Conservation (phyloP, 2,797 vertebrate species). For the Lacerta bilineata region DNA sequence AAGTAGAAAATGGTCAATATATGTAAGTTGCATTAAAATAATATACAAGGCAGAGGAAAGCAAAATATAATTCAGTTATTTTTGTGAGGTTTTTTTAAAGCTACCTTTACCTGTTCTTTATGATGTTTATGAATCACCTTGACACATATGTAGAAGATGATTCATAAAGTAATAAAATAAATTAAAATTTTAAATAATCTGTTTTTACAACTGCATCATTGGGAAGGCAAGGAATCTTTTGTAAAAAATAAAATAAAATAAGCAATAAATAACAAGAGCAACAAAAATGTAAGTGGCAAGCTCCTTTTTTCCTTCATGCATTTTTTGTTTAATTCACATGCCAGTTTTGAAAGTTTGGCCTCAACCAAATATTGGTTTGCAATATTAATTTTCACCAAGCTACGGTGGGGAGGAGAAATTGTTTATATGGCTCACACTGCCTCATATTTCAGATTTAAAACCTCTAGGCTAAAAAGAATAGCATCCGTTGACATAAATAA, state of each 20-base stretch:
- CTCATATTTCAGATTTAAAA: constrained; percentile 48
- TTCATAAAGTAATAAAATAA: too few relatives aligned
- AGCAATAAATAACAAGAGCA: too few relatives aligned
- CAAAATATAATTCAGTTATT: not conserved
- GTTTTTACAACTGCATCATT: too few relatives aligned
- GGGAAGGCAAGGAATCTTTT: too few relatives aligned
- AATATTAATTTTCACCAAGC: constrained; percentile 18
- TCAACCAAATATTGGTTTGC: not conserved
- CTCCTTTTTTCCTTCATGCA: not conserved
- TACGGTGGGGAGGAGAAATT: too few relatives aligned
- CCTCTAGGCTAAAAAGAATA: not conserved
- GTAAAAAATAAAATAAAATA: too few relatives aligned
- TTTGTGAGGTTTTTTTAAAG: too few relatives aligned
- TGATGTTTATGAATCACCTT: too few relatives aligned
- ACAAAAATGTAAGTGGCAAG: not conserved
- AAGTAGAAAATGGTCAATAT: too few relatives aligned
- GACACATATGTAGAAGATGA: too few relatives aligned
- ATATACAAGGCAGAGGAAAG: not conserved
- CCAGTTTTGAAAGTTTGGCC: not conserved
- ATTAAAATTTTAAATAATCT: too few relatives aligned
- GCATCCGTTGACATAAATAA: not conserved
- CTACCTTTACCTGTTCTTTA: too few relatives aligned
- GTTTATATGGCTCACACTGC: constrained; percentile 5
- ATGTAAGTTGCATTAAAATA: not conserved
- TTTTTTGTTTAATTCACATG: not conserved